Percentiles rank a stretch among this genome's conserved stretches.
Evolutionary conservation across 2,888 invertebrate species (phyloP).

Genomic region (Lycia hirtaria): DNA sequence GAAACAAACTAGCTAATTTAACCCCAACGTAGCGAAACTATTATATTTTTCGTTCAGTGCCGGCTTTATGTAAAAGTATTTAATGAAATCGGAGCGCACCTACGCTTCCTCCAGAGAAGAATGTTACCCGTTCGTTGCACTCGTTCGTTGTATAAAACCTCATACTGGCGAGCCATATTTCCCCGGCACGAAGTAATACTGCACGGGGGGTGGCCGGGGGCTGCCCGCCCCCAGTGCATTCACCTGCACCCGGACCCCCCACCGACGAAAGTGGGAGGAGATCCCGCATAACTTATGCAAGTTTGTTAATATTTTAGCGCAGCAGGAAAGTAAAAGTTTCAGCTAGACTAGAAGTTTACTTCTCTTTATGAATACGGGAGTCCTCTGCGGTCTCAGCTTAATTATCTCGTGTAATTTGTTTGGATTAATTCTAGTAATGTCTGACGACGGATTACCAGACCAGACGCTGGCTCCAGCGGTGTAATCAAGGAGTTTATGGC

Average conservation of each 20-base stretch:
- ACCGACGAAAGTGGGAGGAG: slow-evolving; percentile 36
- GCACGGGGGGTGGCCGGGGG: slow-evolving; percentile 44
- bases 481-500: slow-evolving; percentile 22
- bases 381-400: slow-evolving; percentile 41
- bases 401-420: slow-evolving; percentile 47
- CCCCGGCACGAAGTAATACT: slow-evolving; percentile 52
- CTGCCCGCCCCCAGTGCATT: slow-evolving; percentile 58
- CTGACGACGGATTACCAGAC: slow-evolving; percentile 21
- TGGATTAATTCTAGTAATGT: slow-evolving; percentile 40
- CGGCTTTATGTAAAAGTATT: slow-evolving; percentile 30
- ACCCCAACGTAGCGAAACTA: slow-evolving; percentile 10
- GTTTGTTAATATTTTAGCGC: slow-evolving; percentile 79
- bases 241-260: slow-evolving; percentile 54
- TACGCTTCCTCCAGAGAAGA: slow-evolving; percentile 51
- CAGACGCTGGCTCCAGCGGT: slow-evolving; percentile 10
- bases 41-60: slow-evolving; percentile 19
- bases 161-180: slow-evolving; percentile 47
- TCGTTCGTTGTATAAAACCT: slow-evolving; percentile 47
- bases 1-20: not conserved
- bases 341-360: slow-evolving; percentile 33
- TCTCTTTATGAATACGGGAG: slow-evolving; percentile 36
- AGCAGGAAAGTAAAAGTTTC: slow-evolving; percentile 77
- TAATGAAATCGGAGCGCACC: slow-evolving; percentile 37
- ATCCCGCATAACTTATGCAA: slow-evolving; percentile 74
- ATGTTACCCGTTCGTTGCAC: slow-evolving; percentile 56